Conservation (phyloP, 2,797 vertebrate species). For the Eospalax fontanierii region DNA sequence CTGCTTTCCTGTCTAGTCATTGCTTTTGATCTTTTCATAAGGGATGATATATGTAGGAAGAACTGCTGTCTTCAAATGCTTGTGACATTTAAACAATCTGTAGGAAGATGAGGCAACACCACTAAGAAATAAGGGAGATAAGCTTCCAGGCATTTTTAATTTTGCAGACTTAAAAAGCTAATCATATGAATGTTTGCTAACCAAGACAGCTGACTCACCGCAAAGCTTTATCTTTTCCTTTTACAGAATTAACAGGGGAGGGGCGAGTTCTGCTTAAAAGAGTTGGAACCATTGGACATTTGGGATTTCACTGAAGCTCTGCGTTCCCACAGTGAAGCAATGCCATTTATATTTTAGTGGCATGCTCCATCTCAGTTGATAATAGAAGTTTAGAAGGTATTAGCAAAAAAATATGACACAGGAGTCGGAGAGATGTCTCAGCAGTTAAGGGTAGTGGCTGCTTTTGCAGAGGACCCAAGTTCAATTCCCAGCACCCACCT, state of each 20-base stretch:
- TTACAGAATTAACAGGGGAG: conserved; percentile 34
- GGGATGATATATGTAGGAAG: neutral
- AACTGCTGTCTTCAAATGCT: conserved; percentile 12
- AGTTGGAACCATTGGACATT: conserved; percentile 6
- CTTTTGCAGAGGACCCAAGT: too few relatives aligned
- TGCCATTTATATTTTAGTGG: neutral
- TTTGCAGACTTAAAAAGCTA: conserved; percentile 50
- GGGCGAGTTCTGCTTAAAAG: conserved; percentile 37
- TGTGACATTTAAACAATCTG: conserved; percentile 34
- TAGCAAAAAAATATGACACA: too few relatives aligned
- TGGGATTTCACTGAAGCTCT: neutral
- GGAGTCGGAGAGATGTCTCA: too few relatives aligned
- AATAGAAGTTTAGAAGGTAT: neutral
- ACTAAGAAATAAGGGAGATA: neutral
- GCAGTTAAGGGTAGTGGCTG: too few relatives aligned
- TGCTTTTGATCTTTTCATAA: conserved; percentile 15
- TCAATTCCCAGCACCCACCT: too few relatives aligned
- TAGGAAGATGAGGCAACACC: conserved; percentile 23
- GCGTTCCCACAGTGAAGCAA: neutral
- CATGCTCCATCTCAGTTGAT: neutral
- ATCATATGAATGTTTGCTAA: conserved; percentile 41
- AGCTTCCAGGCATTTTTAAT: conserved; percentile 36
- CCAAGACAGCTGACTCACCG: conserved; percentile 38
- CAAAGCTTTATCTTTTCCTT: conserved; percentile 55
- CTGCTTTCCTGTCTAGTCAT: neutral